Evolutionary conservation across 2,888 invertebrate species (phyloP).

Genomic region (Hirtodrosophila duncani): DNA sequence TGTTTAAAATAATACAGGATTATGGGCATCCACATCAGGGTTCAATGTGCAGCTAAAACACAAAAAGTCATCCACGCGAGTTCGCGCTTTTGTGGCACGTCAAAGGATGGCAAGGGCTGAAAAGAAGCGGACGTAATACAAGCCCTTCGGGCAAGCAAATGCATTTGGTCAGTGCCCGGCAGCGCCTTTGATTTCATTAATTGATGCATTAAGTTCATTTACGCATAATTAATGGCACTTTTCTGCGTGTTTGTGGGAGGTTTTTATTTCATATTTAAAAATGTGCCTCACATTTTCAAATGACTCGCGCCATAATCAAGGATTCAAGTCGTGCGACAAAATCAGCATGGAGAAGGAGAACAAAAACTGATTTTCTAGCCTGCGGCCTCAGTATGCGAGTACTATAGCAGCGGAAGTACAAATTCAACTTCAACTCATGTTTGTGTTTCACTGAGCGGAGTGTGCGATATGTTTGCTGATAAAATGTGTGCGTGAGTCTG

Average conservation of each 20-base stretch:
- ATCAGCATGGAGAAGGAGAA: constrained; percentile 43
- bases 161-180: constrained; percentile 24
- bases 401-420: constrained; percentile 55
- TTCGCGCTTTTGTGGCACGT: constrained; percentile 62
- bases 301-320: constrained; percentile 53
- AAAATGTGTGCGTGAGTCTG: constrained; percentile 32
- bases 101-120: constrained; percentile 37
- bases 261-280: constrained; percentile 6
- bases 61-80: constrained; percentile 44
- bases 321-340: constrained; percentile 69
- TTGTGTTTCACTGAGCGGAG: constrained; percentile 12
- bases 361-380: constrained; percentile 34
- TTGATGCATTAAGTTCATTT: constrained; percentile 71
- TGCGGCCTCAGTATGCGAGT: constrained; percentile 8
- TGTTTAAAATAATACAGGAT: too few species aligned
- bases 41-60: too few species aligned
- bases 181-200: constrained; percentile 68
- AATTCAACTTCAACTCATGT: constrained; percentile 39
- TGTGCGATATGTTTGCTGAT: constrained; percentile 60
- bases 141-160: constrained; percentile 1
- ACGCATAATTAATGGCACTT: constrained; percentile 67
- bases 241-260: constrained; percentile 44
- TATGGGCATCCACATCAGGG: too few species aligned
- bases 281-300: constrained; percentile 21
- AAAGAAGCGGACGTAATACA: neutral